These are phyloP conservation scores for Epinotia ramella DNA, from an alignment of 2,888 invertebrate genomes.

Conservation along the genomic window DNA sequence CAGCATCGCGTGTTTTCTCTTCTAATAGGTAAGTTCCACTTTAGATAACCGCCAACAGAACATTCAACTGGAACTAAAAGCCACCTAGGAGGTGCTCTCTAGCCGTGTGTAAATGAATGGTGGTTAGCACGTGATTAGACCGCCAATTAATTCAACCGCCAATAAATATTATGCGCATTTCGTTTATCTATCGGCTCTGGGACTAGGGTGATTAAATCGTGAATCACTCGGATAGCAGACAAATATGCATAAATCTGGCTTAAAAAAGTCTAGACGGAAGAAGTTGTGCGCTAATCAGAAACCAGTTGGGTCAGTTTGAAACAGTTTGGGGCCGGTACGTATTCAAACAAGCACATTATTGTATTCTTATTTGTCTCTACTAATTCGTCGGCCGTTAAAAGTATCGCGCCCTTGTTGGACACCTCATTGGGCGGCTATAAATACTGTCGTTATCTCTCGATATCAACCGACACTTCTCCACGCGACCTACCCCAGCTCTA, in stretches of 20 bases:
- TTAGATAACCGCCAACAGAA: slow-evolving; percentile 24
- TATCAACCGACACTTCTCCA: slow-evolving; percentile 76
- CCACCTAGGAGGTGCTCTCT: slow-evolving; percentile 45
- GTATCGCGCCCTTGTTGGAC: slow-evolving; percentile 75
- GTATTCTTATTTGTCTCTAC: slow-evolving; percentile 72
- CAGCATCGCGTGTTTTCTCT: neutral
- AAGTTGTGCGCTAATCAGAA: slow-evolving; percentile 18
- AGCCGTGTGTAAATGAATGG: slow-evolving; percentile 61
- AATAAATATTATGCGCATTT: slow-evolving; percentile 53
- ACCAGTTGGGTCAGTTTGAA: slow-evolving; percentile 18
- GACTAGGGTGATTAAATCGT: slow-evolving; percentile 31
- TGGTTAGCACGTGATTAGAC: slow-evolving; percentile 62
- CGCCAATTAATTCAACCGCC: slow-evolving; percentile 59
- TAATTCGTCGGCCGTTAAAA: slow-evolving; percentile 78
- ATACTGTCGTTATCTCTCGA: slow-evolving; percentile 80
- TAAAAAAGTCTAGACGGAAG: slow-evolving; percentile 30
- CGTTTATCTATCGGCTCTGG: slow-evolving; percentile 30
- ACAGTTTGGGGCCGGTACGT: slow-evolving; percentile 14
- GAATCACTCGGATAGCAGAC: slow-evolving; percentile 26
- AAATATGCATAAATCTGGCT: slow-evolving; percentile 10
- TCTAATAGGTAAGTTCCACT: slow-evolving; percentile 17
- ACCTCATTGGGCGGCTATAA: slow-evolving; percentile 80
- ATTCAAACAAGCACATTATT: slow-evolving; percentile 45
- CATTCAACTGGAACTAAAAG: slow-evolving; percentile 33
- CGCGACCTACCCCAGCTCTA: slow-evolving; percentile 80